phyloP scores from a whole-genome alignment of 2,113 vertebrate genomes.

The Pterocles burchelli region DNA sequence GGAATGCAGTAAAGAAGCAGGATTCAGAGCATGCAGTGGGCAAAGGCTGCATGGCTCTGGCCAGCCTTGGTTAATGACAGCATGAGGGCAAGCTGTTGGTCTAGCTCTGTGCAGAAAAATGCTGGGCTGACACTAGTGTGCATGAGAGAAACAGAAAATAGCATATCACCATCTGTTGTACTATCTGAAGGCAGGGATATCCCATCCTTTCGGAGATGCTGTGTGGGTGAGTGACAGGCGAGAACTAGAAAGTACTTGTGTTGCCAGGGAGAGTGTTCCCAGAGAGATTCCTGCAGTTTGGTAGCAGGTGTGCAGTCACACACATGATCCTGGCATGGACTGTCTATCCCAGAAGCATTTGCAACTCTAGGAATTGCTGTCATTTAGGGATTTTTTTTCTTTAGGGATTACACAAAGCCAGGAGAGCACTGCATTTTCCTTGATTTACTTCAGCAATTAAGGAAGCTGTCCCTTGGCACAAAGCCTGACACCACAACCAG shows the following conservation, averaged over 20 bases:
- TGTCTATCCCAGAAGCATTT: not conserved
- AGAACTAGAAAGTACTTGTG: not conserved
- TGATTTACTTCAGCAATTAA: not conserved
- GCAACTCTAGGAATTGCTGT: not conserved
- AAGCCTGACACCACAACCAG: not conserved
- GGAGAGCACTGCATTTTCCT: not conserved
- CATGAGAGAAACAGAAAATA: not conserved
- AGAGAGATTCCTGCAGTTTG: not conserved
- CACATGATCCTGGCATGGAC: not conserved
- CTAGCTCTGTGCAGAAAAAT: not conserved
- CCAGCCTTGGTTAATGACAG: not conserved
- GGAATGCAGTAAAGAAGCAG: not conserved
- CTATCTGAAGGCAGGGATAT: conserved; percentile 46
- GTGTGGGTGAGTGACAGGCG: not conserved
- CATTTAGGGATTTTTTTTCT: not conserved
- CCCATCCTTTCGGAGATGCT: conserved; percentile 5
- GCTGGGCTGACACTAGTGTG: not conserved
- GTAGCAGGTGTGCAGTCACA: not conserved
- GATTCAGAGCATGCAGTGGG: not conserved
- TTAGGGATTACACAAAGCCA: not conserved
- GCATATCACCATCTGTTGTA: not conserved
- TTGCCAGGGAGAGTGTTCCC: conserved; percentile 10
- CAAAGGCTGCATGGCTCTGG: not conserved
- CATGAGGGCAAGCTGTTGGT: not conserved
- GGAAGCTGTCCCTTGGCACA: not conserved